These are phyloP conservation scores for Anorthoa munda DNA, from an alignment of 2,888 invertebrate species.

Conservation along the genomic window DNA sequence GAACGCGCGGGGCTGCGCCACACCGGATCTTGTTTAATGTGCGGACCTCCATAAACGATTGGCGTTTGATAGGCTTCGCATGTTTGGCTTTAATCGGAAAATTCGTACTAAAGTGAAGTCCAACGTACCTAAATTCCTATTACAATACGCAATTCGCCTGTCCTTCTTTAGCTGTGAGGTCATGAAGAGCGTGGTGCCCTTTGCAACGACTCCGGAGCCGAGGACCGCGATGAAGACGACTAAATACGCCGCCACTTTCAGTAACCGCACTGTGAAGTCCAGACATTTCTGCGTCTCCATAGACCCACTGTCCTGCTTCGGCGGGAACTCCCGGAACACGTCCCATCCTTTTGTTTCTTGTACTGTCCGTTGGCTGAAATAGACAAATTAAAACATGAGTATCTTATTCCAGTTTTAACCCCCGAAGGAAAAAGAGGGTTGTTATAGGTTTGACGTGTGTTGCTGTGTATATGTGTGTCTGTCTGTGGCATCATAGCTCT, in stretches of 20 bases:
- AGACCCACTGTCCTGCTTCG: constrained; percentile 96
- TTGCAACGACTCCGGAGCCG: constrained; percentile 96
- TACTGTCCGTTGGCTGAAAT: constrained; percentile 94
- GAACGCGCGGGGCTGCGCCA: constrained; percentile 35
- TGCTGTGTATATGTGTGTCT: no score
- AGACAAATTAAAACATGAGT: constrained; percentile 47
- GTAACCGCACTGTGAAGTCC: constrained; percentile 95
- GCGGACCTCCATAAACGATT: constrained; percentile 41
- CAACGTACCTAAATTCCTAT: constrained; percentile 94
- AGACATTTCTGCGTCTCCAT: constrained; percentile 97
- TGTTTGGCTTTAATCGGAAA: constrained; percentile 20
- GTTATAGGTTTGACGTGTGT: no score
- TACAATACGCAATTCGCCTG: constrained; percentile 95
- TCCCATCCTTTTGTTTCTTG: constrained; percentile 99
- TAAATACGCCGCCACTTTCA: constrained; percentile 96
- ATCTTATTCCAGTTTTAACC: background rate
- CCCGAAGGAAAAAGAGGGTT: no score
- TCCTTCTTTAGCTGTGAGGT: constrained; percentile 96
- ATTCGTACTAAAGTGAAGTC: constrained; percentile 5
- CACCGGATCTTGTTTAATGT: constrained; percentile 57
- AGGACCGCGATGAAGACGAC: constrained; percentile 96
- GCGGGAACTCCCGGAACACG: constrained; percentile 98
- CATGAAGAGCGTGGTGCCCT: constrained; percentile 97
- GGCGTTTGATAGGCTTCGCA: constrained; percentile 34
- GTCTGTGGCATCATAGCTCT: no score